phyloP scores from a whole-genome alignment of 2,797 vertebrate species.

The Chloroceryle inda region DNA sequence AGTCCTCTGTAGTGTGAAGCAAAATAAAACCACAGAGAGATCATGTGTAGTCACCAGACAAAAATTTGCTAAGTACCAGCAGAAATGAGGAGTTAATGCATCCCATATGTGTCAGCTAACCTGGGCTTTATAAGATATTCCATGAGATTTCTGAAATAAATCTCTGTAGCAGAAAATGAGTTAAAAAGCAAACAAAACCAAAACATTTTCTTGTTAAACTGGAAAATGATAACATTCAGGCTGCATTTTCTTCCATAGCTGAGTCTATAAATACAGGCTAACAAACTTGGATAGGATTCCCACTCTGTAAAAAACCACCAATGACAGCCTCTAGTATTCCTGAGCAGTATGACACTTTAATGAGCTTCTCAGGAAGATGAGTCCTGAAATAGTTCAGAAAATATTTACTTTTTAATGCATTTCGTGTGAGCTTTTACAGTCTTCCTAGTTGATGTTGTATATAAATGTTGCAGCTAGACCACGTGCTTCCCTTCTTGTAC shows the following conservation, averaged over 20 bases:
- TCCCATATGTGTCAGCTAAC: slow-evolving; percentile 77
- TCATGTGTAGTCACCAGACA: slow-evolving; percentile 77
- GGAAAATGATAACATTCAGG: slow-evolving; percentile 12
- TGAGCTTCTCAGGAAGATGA: not conserved
- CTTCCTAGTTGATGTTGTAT: not conserved
- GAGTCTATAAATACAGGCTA: slow-evolving; percentile 16
- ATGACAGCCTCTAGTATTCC: not conserved
- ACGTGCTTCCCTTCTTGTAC: not conserved
- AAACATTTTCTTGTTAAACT: slow-evolving; percentile 51
- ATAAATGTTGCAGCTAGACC: not conserved
- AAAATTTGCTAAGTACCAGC: slow-evolving; percentile 81
- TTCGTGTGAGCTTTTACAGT: not conserved
- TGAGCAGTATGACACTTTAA: not conserved
- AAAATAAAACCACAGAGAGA: slow-evolving; percentile 72
- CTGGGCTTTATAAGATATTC: slow-evolving; percentile 75
- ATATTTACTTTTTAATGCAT: not conserved
- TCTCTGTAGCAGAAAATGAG: slow-evolving; percentile 45
- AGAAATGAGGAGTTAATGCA: slow-evolving; percentile 79
- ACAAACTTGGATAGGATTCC: slow-evolving; percentile 15
- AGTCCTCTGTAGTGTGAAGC: slow-evolving; percentile 54
- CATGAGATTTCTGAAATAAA: slow-evolving; percentile 68
- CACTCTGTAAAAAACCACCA: not conserved
- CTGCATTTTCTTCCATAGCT: not conserved
- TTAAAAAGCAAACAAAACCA: slow-evolving; percentile 46
- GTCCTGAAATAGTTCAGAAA: not conserved